A percentile compares a stretch with the other conserved stretches of the same genome.
These are phyloP conservation scores for Gari tellinella DNA, from an alignment of 2,888 invertebrate species.

Conservation along the genomic window DNA sequence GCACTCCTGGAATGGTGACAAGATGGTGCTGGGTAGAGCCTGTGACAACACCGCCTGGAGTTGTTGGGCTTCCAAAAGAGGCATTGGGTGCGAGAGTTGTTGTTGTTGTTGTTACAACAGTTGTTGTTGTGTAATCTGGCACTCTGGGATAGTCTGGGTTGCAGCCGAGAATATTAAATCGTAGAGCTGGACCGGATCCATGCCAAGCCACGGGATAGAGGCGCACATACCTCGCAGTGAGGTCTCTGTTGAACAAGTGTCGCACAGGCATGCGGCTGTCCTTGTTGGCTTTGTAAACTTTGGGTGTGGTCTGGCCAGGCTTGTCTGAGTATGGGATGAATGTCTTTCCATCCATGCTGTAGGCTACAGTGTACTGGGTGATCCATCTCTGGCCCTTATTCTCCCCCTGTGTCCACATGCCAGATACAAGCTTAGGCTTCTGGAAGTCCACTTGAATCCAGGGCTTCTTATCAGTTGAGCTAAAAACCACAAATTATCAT, in stretches of 20 bases:
- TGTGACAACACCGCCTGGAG: conserved; percentile 26
- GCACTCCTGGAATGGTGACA: conserved; percentile 32
- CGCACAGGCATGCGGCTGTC: conserved; percentile 65
- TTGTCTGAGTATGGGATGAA: conserved; percentile 68
- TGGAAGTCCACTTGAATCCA: conserved; percentile 75
- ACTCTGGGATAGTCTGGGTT: conserved; percentile 61
- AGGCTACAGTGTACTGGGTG: conserved; percentile 64
- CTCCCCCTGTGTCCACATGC: conserved; percentile 74
- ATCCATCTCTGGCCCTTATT: conserved; percentile 65
- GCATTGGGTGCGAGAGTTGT: conserved; percentile 38
- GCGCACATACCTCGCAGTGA: conserved; percentile 71
- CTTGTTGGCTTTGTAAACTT: conserved; percentile 66
- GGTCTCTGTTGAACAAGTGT: conserved; percentile 74
- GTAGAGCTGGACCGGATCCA: conserved; percentile 59
- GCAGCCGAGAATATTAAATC: conserved; percentile 75
- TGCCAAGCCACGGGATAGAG: conserved; percentile 65
- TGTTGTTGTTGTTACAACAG: conserved; percentile 34
- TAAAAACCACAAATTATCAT: too few relatives aligned
- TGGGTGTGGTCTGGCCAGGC: conserved; percentile 61
- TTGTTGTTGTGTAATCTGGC: conserved; percentile 41
- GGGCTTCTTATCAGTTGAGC: conserved; percentile 61
- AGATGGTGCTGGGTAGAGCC: conserved; percentile 25
- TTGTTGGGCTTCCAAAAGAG: conserved; percentile 29
- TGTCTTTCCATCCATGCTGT: conserved; percentile 70
- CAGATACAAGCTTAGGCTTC: conserved; percentile 70